Conservation (phyloP, 2,797 vertebrate species). For the Falco rusticolus region DNA sequence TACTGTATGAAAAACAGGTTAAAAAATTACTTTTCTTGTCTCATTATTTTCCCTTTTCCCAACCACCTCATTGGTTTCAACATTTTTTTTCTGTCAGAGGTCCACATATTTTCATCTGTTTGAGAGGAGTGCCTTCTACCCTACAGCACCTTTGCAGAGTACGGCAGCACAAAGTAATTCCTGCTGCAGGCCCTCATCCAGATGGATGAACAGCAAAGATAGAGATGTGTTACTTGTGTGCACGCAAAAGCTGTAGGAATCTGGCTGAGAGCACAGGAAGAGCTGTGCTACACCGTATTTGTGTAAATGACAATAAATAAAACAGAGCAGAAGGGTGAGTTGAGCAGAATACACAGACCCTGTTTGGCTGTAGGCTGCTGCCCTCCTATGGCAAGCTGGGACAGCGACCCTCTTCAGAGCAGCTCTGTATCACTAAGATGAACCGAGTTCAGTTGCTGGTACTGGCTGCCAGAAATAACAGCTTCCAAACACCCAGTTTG, state of each 20-base stretch:
- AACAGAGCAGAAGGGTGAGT: not conserved
- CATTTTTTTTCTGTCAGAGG: rapidly evolving
- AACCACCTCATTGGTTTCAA: not conserved
- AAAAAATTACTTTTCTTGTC: not conserved
- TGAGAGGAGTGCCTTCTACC: not conserved
- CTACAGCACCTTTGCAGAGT: not conserved
- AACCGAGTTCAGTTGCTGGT: not conserved
- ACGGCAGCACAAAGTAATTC: not conserved
- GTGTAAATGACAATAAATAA: not conserved
- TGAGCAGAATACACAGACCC: not conserved
- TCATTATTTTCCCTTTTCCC: not conserved
- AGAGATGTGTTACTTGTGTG: not conserved
- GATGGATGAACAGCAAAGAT: not conserved
- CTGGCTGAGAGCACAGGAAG: not conserved
- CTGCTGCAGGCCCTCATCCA: not conserved
- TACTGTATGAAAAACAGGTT: not conserved
- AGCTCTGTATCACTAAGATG: not conserved
- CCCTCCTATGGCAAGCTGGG: not conserved
- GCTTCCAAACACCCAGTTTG: not conserved
- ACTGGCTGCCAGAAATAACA: not conserved
- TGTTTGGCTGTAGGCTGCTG: conserved; percentile 18
- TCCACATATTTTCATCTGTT: not conserved
- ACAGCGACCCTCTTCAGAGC: not conserved
- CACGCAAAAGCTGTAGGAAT: not conserved
- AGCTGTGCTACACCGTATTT: not conserved